Evolutionary conservation across 2,888 invertebrate genomes (phyloP), one percentile per base, ranked within the genome.

Genomic region (Kuschelorhynchus macadamiae): DNA sequence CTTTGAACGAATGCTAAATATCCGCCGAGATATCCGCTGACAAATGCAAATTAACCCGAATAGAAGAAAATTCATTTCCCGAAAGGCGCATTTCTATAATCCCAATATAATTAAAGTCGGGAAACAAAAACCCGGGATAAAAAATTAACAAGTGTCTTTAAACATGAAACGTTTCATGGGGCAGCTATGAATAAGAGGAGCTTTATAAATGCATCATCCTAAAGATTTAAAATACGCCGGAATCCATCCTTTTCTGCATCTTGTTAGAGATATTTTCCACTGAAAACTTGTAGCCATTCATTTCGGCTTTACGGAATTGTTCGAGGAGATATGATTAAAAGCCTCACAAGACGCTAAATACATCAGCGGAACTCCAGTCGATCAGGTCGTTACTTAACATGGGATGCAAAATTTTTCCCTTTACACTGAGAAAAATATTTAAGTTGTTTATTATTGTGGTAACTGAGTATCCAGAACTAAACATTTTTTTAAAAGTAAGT

Each of bases 241-340:
- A 72, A 73, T 72, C 72, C 72, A 70, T 74, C 75, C 71, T 72
- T 72, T 72, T 72, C 74, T 67, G 71, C 76, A 72, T 76, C 76
- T 75, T 75, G 75, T 75, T 76, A 74, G 72, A 67, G 70, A 61
- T 49, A 42, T 41, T 50, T 55, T 41, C 17, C 46, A 55, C 67
- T 68, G 70, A 71, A 74, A 75, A 75, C 75, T 77, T 76, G 76
- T 76, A 75, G 73, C 76, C 71, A 74, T 75, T 76, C 78, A 74
- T 74, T 67, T 67, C 67, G 73, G 76, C 75, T 78, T 75, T 74
- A 70, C 71, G 66, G 74, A 74, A 77, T 75, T 76, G 75, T 78
- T 76, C 76, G 75, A 76, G 75, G 75, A 78, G 79, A 80, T 78
- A 74, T 79, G 79, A 80, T 80, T 79, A 80, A 80, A 80, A 79